These are phyloP conservation scores for Dyspetes luteomarginatus DNA, from an alignment of 2,888 invertebrate genomes.

Conservation along the genomic window DNA sequence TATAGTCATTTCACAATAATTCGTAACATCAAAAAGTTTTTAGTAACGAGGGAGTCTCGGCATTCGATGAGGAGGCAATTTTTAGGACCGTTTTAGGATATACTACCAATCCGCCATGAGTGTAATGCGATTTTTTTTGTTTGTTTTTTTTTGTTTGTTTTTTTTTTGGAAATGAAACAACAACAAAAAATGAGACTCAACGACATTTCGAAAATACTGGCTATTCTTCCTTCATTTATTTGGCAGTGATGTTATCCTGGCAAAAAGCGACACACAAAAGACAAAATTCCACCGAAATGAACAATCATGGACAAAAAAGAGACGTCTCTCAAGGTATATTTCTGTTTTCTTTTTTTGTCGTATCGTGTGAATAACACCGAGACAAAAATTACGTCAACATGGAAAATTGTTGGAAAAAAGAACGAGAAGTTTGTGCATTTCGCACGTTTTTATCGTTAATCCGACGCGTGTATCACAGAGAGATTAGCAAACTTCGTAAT, in stretches of 20 bases:
- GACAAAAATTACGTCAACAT: conserved; percentile 11
- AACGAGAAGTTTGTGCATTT: too few relatives aligned
- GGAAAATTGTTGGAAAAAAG: conserved; percentile 17
- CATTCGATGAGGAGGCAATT: conserved; percentile 33
- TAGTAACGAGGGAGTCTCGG: conserved; percentile 32
- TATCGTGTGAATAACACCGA: not conserved
- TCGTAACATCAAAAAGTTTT: conserved; percentile 49
- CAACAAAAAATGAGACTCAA: too few relatives aligned
- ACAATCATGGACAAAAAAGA: not conserved
- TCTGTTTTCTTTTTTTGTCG: not conserved
- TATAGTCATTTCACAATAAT: conserved; percentile 40
- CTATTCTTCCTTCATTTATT: conserved; percentile 4
- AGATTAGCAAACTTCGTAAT: conserved; percentile 16
- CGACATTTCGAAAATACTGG: too few relatives aligned
- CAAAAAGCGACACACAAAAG: conserved; percentile 27
- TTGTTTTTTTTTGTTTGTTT: too few relatives aligned
- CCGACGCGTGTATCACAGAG: not conserved
- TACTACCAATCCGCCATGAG: not conserved
- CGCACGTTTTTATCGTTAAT: not conserved
- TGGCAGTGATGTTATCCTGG: conserved; percentile 59
- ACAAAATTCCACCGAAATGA: conserved; percentile 16
- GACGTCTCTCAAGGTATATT: not conserved
- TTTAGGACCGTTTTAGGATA: conserved; percentile 41
- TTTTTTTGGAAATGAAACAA: too few relatives aligned
- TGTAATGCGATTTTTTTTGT: conserved; percentile 13